Evolutionary conservation across 2,888 invertebrate species (phyloP).

Genomic region (Erebia ligea): DNA sequence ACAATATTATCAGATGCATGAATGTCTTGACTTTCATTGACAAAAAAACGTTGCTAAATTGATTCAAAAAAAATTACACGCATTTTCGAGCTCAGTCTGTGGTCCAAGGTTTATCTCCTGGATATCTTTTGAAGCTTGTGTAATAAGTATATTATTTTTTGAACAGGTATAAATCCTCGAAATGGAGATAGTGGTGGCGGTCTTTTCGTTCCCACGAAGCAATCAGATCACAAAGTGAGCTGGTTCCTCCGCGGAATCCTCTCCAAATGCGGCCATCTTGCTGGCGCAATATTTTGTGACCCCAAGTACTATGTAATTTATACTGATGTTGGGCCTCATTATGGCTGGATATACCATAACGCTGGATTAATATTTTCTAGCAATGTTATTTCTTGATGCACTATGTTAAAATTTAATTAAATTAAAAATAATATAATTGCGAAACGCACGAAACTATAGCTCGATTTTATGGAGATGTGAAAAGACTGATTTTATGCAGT

Average conservation of each 20-base stretch:
- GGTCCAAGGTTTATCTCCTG: too few relatives aligned
- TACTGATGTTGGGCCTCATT: constrained; percentile 71
- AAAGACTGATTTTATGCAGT: too few relatives aligned
- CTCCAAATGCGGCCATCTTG: constrained; percentile 48
- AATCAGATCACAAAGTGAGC: constrained; percentile 64
- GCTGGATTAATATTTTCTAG: constrained; percentile 58
- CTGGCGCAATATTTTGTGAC: constrained; percentile 56
- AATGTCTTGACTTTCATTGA: too few relatives aligned
- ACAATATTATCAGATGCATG: too few relatives aligned
- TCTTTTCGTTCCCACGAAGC: constrained; percentile 68
- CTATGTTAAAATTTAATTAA: not conserved
- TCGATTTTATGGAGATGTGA: too few relatives aligned
- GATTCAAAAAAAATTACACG: too few relatives aligned
- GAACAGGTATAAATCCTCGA: constrained; percentile 79
- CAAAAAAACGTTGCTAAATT: too few relatives aligned
- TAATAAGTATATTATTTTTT: not conserved
- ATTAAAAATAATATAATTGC: too few relatives aligned
- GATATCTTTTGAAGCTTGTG: too few relatives aligned
- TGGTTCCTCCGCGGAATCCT: constrained; percentile 73
- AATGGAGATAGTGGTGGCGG: constrained; percentile 87
- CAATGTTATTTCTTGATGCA: constrained; percentile 43
- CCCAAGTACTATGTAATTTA: constrained; percentile 67
- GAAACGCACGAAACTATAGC: too few relatives aligned
- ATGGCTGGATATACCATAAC: constrained; percentile 72
- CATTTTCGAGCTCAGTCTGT: too few relatives aligned